These are phyloP conservation scores for Peromyscus polionotus DNA, from an alignment of 2,113 vertebrate species.

Conservation along the genomic window DNA sequence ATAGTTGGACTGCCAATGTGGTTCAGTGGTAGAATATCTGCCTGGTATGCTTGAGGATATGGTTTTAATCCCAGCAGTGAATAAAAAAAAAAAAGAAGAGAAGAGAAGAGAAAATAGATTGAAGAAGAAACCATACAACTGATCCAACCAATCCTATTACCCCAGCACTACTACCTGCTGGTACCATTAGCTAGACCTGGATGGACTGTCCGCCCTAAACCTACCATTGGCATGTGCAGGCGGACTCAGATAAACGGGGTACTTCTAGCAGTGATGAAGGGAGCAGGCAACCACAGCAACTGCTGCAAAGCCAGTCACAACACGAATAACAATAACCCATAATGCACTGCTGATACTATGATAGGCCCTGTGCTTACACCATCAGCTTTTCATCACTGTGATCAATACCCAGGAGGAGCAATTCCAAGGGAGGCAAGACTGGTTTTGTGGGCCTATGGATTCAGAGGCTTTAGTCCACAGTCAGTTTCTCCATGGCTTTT, in stretches of 20 bases:
- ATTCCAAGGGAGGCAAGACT: not conserved
- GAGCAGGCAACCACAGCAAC: not conserved
- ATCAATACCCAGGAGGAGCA: not conserved
- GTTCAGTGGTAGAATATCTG: not conserved
- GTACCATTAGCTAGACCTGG: not conserved
- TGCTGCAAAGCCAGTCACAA: not conserved
- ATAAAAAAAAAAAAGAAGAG: not conserved
- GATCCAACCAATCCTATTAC: not conserved
- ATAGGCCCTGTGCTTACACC: too few relatives aligned
- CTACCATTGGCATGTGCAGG: not conserved
- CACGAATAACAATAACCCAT: not conserved
- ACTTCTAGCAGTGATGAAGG: not conserved
- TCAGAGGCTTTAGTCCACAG: not conserved
- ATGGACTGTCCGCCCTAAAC: not conserved
- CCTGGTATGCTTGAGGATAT: not conserved
- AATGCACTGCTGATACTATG: not conserved
- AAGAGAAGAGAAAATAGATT: not conserved
- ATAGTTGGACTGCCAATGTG: not conserved
- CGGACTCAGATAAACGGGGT: not conserved
- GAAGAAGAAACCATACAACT: not conserved
- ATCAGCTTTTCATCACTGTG: not conserved
- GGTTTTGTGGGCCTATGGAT: not conserved
- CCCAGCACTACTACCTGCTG: not conserved
- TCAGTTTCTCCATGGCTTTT: not conserved
- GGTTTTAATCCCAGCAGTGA: not conserved